These are phyloP conservation scores for Dryocosmus kuriphilus DNA, from an alignment of 2,888 invertebrate species.

Conservation along the genomic window DNA sequence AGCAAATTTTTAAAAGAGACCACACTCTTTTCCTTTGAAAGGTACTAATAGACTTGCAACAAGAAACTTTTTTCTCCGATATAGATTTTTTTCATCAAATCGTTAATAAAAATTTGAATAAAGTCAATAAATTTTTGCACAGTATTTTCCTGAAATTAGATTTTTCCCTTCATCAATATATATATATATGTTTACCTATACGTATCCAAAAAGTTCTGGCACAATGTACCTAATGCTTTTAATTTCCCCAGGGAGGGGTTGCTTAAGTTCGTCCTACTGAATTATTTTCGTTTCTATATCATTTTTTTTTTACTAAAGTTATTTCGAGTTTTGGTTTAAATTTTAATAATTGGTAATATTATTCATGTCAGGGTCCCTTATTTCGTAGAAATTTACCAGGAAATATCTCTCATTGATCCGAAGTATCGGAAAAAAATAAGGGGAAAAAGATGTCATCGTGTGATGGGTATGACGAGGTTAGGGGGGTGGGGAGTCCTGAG, in stretches of 20 bases:
- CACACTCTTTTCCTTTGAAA: no score
- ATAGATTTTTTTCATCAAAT: no score
- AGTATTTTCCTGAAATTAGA: not conserved
- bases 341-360: not conserved
- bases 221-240: not conserved
- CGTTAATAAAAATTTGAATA: no score
- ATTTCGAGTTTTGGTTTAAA: not conserved
- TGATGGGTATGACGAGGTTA: not conserved
- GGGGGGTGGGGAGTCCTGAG: conserved; percentile 19
- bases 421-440: not conserved
- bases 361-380: no score
- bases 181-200: not conserved
- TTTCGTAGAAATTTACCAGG: not conserved
- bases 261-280: not conserved
- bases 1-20: no score
- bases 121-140: not conserved
- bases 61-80: no score
- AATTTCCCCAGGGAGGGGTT: not conserved
- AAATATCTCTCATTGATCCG: conserved; percentile 41
- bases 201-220: not conserved
- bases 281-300: no score
- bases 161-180: not conserved
- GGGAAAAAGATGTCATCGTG: not conserved
- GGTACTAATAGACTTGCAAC: no score
- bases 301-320: no score